Evolutionary conservation across 2,113 vertebrate genomes (phyloP).

Genomic region (Hirundichthys speculiger): DNA sequence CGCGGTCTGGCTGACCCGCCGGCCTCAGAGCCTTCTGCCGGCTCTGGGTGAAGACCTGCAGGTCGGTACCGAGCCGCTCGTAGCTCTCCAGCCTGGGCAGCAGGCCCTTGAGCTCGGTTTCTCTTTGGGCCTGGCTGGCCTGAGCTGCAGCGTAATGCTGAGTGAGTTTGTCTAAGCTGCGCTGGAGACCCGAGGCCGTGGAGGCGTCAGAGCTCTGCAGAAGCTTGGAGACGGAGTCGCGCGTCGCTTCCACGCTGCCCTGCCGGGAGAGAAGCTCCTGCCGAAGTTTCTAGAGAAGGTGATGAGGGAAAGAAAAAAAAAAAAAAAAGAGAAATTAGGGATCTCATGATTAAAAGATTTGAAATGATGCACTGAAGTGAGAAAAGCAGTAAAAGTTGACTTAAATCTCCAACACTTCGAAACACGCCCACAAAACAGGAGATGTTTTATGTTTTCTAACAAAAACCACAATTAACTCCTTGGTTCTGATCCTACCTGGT

Average conservation of each 20-base stretch:
- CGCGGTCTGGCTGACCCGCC: conserved; percentile 87
- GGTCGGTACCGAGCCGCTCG: conserved; percentile 85
- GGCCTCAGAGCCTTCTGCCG: conserved; percentile 82
- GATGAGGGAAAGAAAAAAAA: no score
- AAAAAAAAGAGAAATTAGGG: background rate
- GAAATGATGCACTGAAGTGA: background rate
- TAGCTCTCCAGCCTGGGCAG: conserved; percentile 89
- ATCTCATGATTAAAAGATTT: background rate
- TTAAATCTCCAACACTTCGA: background rate
- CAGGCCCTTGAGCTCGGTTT: conserved; percentile 84
- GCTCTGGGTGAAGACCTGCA: conserved; percentile 87
- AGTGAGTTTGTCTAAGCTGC: conserved; percentile 81
- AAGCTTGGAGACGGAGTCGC: conserved; percentile 88
- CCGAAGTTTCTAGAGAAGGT: conserved; percentile 87
- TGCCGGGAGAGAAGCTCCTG: conserved; percentile 92
- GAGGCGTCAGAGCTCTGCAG: conserved; percentile 85
- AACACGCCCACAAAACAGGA: background rate
- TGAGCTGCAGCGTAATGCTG: conserved; percentile 84
- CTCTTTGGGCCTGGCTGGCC: conserved; percentile 83
- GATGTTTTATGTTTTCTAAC: background rate
- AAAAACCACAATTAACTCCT: background rate
- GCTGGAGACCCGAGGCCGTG: conserved; percentile 85
- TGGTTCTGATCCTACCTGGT: conserved; percentile 76
- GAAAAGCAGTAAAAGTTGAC: background rate
- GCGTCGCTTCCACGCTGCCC: conserved; percentile 91